Conservation (phyloP, 2,797 vertebrate species). For the Brotula barbata region DNA sequence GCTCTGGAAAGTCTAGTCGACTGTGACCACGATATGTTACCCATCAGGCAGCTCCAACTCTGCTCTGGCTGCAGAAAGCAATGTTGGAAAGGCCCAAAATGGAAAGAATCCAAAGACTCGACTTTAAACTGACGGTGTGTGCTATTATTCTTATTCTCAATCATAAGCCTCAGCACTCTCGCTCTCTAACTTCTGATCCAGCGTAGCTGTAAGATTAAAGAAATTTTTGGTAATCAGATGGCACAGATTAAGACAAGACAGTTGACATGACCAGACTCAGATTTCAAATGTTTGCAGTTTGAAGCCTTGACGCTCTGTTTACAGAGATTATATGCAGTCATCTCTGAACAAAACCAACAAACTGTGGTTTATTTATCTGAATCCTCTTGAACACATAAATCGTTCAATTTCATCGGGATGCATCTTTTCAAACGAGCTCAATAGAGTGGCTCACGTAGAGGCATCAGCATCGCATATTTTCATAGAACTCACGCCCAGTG, state of each 20-base stretch:
- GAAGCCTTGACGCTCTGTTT: constrained; percentile 21
- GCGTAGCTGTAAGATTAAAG: constrained; percentile 38
- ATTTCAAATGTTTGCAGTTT: constrained; percentile 51
- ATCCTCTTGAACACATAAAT: constrained; percentile 18
- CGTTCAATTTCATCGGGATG: constrained; percentile 25
- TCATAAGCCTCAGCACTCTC: constrained; percentile 28
- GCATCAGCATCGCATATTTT: constrained; percentile 10
- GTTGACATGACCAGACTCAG: constrained; percentile 49
- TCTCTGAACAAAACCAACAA: constrained; percentile 42
- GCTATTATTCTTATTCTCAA: constrained; percentile 28
- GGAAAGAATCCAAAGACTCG: constrained; percentile 1
- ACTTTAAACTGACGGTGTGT: background rate
- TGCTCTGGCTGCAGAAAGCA: constrained; percentile 37
- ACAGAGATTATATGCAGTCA: constrained; percentile 22
- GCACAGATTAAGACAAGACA: constrained; percentile 26
- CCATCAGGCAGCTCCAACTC: constrained; percentile 39
- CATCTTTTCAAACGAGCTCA: no score
- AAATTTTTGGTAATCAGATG: constrained; percentile 64
- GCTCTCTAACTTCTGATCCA: constrained; percentile 37
- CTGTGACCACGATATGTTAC: constrained; percentile 36
- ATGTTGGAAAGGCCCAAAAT: constrained; percentile 36
- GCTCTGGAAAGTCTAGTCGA: constrained; percentile 54
- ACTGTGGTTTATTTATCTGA: constrained; percentile 23
- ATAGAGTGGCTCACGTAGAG: no score
- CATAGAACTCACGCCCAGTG: no score